Conservation (phyloP, 2,113 vertebrate species). For the Felis chaus region DNA sequence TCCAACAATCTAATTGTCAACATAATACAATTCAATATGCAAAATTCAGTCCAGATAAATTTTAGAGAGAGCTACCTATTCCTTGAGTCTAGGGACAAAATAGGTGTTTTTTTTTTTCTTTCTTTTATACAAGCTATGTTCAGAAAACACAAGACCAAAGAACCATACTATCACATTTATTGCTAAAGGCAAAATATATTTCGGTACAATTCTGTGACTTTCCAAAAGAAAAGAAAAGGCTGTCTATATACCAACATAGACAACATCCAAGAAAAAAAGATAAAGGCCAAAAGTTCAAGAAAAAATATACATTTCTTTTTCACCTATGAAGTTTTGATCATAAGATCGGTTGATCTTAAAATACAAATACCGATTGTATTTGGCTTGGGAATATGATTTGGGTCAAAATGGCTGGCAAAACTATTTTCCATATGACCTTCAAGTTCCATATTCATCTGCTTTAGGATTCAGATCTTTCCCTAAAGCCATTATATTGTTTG, state of each 20-base stretch:
- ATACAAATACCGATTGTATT: background rate
- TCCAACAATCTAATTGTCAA: background rate
- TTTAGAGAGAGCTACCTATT: background rate
- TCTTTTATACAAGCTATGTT: background rate
- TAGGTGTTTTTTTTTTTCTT: background rate
- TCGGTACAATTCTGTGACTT: background rate
- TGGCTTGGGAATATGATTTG: background rate
- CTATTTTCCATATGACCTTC: background rate
- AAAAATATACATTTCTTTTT: background rate
- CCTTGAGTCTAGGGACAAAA: slow-evolving; percentile 27
- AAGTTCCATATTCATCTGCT: background rate
- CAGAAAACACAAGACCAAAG: background rate
- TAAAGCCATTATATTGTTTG: background rate
- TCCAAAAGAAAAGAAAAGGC: background rate
- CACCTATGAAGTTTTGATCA: background rate
- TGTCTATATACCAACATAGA: background rate
- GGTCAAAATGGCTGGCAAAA: background rate
- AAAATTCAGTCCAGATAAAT: background rate
- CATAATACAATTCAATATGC: background rate
- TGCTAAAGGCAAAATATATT: background rate
- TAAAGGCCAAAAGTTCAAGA: background rate
- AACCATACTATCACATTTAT: background rate
- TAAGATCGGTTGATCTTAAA: background rate
- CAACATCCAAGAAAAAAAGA: background rate
- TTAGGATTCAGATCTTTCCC: background rate